Percentiles rank a stretch among this genome's conserved stretches.
Conservation (phyloP, 2,113 vertebrate species). For the Upupa epops region DNA sequence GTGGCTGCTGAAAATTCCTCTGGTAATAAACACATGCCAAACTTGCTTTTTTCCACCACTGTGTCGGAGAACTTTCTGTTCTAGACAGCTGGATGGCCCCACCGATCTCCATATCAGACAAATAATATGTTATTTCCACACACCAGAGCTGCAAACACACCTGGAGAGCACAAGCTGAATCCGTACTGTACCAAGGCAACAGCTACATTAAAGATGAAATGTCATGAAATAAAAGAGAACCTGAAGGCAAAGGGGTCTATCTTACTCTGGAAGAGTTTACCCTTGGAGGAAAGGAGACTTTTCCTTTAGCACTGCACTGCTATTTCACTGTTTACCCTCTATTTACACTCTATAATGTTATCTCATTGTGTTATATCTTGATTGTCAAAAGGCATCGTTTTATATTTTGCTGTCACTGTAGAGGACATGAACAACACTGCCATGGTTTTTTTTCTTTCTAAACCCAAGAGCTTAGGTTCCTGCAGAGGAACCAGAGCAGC, state of each 20-base stretch:
- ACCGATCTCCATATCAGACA: not conserved
- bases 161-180: not conserved
- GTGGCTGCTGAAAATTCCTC: not conserved
- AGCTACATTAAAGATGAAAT: not conserved
- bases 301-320: not conserved
- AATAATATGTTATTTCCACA: fast-evolving
- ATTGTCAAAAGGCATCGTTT: not conserved
- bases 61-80: not conserved
- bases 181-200: not conserved
- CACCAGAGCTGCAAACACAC: not conserved
- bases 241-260: not conserved
- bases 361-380: not conserved
- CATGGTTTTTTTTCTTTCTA: not conserved
- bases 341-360: not conserved
- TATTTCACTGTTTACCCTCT: not conserved
- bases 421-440: not conserved
- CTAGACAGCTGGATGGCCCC: fast-evolving
- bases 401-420: not conserved
- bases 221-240: not conserved
- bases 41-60: not conserved
- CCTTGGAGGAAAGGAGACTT: not conserved
- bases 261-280: not conserved
- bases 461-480: not conserved
- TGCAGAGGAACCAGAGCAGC: not conserved
- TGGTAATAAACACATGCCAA: not conserved